Evolutionary conservation across 2,113 vertebrate species (phyloP), one percentile per base, ranked within the genome.

Genomic region (Pimephales promelas): DNA sequence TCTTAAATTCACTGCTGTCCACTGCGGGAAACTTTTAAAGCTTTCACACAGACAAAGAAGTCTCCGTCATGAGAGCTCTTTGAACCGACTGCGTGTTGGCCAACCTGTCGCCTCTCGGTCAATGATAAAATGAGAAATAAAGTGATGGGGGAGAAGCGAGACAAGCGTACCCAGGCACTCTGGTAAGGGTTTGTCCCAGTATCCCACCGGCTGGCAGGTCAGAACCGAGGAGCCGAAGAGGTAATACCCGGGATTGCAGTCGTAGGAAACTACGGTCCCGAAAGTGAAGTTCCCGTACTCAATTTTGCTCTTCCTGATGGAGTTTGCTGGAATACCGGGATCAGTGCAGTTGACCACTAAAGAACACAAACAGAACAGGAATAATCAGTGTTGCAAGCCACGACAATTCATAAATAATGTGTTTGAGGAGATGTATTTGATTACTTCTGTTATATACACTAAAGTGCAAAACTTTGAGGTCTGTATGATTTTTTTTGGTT

Each of bases 201-300:
- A 95, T 31, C 97, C 97, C 85, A 93, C 95, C 3, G 97, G 97
- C 56, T 97, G 97, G 87, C 98, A 99, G 89, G 97, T 95, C 86
- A 99, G 95, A 87, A 99, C 94, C 0, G 98, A 96, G 76, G 98
- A 98, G 31, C 98, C 98, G 84, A 99, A 99, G 87, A 99, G 93
- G 92, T 95, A 96, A 92, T 97, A 96, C 73, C 98, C 98, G n/a
- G 97, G 97, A 91, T 97, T 99, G 88, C 98, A 99, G 92, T 98
- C 96, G 77, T 97, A 99, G 89, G 98, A 99, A 77, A 99, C 98
- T 68, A 99, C 96, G 7, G 97, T 98, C 62, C 97, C 97, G 16
- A 97, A 98, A 0, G 98, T 99, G 83, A 99, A 99, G 93, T 99
- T 98, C 20, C 98, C 98, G 24, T 98, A 97, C 89, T 99, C 98